A percentile compares a stretch with the other conserved stretches of the same genome.
Evolutionary conservation across 2,113 vertebrate genomes (phyloP).

Genomic region (Astatotilapia flaviijosephi): DNA sequence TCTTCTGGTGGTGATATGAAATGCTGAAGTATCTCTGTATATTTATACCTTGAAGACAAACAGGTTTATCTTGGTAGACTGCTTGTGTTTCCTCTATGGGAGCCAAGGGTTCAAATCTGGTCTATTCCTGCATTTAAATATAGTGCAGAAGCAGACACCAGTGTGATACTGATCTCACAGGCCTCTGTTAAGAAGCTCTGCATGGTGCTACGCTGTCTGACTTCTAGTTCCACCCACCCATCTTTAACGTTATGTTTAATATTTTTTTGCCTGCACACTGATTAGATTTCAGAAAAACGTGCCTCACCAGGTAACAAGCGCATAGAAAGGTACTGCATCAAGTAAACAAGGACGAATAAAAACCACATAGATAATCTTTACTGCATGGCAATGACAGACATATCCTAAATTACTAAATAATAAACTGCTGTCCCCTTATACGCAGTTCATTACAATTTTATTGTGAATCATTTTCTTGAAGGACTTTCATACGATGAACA

Average conservation of each 20-base stretch:
- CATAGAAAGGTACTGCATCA: not conserved
- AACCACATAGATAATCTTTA: not conserved
- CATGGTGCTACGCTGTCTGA: not conserved
- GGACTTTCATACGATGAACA: not conserved
- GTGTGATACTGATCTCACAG: constrained; percentile 22
- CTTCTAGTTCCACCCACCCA: not conserved
- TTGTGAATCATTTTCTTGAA: not conserved
- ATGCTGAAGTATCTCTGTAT: not conserved
- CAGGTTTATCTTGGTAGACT: constrained; percentile 1
- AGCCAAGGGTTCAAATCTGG: constrained; percentile 6
- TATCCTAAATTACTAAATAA: not conserved
- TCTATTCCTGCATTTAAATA: constrained; percentile 22
- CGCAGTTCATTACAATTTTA: not conserved
- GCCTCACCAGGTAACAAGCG: not conserved
- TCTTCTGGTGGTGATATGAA: not conserved
- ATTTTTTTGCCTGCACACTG: not conserved
- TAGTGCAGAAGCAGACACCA: constrained; percentile 12
- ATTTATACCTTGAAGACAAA: not conserved
- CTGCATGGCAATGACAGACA: not conserved
- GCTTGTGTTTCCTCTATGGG: not conserved
- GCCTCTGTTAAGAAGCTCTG: not conserved
- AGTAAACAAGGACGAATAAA: not conserved
- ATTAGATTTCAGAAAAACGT: not conserved
- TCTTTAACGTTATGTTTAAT: not conserved
- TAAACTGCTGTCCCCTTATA: not conserved